A percentile compares a stretch with the other conserved stretches of the same genome.
Conservation (phyloP, 1,140 invertebrate genomes). For the Heliconius eleuchia region DNA sequence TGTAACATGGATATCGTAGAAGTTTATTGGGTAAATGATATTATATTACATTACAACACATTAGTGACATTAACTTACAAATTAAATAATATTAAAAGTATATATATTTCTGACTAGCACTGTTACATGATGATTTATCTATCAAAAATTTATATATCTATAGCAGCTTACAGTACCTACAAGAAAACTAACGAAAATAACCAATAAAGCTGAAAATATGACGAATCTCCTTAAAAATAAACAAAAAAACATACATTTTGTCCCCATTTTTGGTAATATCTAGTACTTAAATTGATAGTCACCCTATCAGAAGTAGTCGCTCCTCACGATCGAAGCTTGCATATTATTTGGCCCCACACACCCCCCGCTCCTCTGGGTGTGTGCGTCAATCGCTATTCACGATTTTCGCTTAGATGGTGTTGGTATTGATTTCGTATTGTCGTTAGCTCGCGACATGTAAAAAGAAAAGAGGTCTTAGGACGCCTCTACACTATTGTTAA, state of each 20-base stretch:
- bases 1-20: too few species aligned
- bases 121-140: too few species aligned
- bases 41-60: too few species aligned
- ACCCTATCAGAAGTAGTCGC: slow-evolving; percentile 64
- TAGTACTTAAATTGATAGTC: slow-evolving; percentile 38
- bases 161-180: too few species aligned
- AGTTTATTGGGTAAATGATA: too few species aligned
- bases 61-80: too few species aligned
- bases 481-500: slow-evolving; percentile 35
- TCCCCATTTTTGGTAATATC: not conserved
- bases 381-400: slow-evolving; percentile 72
- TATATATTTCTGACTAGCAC: too few species aligned
- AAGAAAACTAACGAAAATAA: too few species aligned
- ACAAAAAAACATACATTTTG: not conserved
- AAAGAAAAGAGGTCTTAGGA: slow-evolving; percentile 74
- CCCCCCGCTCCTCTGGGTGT: slow-evolving; percentile 44
- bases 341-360: slow-evolving; percentile 73
- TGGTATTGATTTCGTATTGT: slow-evolving; percentile 81
- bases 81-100: too few species aligned
- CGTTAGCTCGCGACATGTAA: slow-evolving; percentile 79
- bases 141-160: too few species aligned
- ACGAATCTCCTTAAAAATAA: not conserved
- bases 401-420: slow-evolving; percentile 80
- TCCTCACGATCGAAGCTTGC: slow-evolving; percentile 66
- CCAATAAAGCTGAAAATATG: too few species aligned